Evolutionary conservation across 2,888 invertebrate genomes (phyloP), one percentile per base, ranked within the genome.

Genomic region (Podabrus alpinus): DNA sequence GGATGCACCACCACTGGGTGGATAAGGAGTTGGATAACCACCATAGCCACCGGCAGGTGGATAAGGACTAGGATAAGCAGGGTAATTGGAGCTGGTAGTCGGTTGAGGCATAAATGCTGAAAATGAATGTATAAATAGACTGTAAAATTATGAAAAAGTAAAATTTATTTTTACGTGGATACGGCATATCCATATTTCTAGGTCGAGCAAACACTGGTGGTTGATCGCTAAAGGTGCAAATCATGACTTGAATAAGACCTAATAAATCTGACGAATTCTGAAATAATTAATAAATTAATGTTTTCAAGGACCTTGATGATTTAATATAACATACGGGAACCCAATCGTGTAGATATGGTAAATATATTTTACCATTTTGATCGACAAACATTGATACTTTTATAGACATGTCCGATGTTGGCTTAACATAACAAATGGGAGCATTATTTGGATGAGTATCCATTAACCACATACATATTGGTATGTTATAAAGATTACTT

Each of bases 311-410:
- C 0, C 1, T 7, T n/a, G 1, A n/a, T 7, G 11, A 59, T 17
- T 45, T 25, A 59, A 73, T 24, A 75, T 64, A 24, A 85, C 89
- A 88, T 87, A 92, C 92, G 66, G 92, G 91, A 73, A 91, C 90
- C 99, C 99, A 99, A 81, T 98, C 97, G 84, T 97, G 97, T 76
- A 99, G 89, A 89, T 97, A 99, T 1, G 99, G 99, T 83, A 99
- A 89, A 87, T 98, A 99, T 71, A 99, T 93, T 88, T 97, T 97
- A 45, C 99, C 99, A 88, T 94, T 97, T 84, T 94, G 94, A 87
- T 99, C 98, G 9, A 99, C 98, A 88, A 94, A 96, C 88, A 94
- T 93, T 11, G 98, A 98, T 15, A 95, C 94, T 89, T 97, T 98
- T 78, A 99, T 97, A 77, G 93, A 92, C 99, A 99, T 99, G 80